phyloP scores from a whole-genome alignment of 2,888 invertebrate species.

The Ectemnius continuus region DNA sequence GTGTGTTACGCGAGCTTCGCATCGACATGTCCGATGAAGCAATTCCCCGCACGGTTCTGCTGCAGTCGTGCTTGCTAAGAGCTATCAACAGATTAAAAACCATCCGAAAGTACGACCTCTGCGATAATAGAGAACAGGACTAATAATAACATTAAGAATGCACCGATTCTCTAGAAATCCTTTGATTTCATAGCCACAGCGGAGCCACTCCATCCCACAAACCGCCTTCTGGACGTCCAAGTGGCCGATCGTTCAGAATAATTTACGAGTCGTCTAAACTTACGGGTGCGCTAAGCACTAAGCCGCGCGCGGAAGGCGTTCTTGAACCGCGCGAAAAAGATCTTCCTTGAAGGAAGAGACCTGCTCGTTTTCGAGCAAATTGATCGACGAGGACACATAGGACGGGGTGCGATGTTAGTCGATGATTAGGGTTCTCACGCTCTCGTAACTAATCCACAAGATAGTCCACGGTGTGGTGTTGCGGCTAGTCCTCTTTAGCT shows the following conservation, averaged over 20 bases:
- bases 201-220: not conserved
- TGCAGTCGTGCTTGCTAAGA: too few relatives aligned
- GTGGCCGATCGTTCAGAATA: not conserved
- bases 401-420: slow-evolving; percentile 13
- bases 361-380: too few relatives aligned
- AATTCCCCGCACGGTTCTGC: slow-evolving; percentile 25
- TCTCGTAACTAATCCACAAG: slow-evolving; percentile 28
- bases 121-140: too few relatives aligned
- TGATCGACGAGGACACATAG: slow-evolving; percentile 11
- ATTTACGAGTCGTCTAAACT: slow-evolving; percentile 2
- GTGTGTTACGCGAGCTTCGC: slow-evolving; percentile 52
- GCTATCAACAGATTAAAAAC: slow-evolving; percentile 16
- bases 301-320: not conserved
- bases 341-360: not conserved
- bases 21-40: slow-evolving; percentile 49
- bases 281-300: slow-evolving; percentile 2
- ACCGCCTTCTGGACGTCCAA: too few relatives aligned
- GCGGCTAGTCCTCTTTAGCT: slow-evolving; percentile 44
- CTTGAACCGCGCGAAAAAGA: not conserved
- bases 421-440: slow-evolving; percentile 21
- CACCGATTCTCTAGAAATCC: not conserved
- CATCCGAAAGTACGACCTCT: too few relatives aligned
- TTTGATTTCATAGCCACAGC: not conserved
- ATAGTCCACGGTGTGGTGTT: slow-evolving; percentile 18
- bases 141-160: too few relatives aligned